phyloP scores from a whole-genome alignment of 2,888 invertebrate species.

The Deilephila porcellus region DNA sequence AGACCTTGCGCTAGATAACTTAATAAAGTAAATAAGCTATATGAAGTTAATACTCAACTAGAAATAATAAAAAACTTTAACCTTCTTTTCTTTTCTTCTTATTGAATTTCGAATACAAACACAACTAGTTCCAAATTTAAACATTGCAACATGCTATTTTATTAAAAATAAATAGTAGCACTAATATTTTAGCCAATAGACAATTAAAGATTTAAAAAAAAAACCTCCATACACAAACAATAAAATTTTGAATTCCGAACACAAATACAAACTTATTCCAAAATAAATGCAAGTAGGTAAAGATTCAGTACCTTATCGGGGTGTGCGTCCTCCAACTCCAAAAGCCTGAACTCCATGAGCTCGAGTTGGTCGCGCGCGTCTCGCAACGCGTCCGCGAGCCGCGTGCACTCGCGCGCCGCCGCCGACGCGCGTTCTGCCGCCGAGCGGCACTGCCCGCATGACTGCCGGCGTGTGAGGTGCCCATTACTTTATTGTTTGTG shows the following conservation, averaged over 20 bases:
- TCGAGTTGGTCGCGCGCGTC: conserved; percentile 92
- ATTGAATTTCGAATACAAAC: no score
- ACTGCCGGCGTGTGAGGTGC: conserved; percentile 56
- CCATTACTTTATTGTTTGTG: conserved; percentile 41
- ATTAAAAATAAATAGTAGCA: no score
- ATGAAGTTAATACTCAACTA: no score
- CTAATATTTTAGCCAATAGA: no score
- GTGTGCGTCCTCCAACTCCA: conserved; percentile 89
- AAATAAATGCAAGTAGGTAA: conserved; percentile 4
- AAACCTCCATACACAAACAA: background rate
- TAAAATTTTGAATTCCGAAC: background rate
- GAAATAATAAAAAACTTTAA: no score
- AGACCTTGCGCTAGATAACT: no score
- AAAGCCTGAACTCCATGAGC: conserved; percentile 90
- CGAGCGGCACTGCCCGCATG: conserved; percentile 77
- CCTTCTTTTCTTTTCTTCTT: no score
- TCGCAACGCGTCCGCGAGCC: conserved; percentile 87
- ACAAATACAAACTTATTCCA: background rate
- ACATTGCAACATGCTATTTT: no score
- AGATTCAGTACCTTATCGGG: conserved; percentile 74
- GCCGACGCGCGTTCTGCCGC: conserved; percentile 75
- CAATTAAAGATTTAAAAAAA: background rate
- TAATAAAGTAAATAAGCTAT: no score
- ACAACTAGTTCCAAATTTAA: no score
- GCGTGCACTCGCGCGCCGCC: conserved; percentile 81